A percentile compares a stretch with the other conserved stretches of the same genome.
phyloP scores from a whole-genome alignment of 2,888 invertebrate species.

The Chorisops tibialis region DNA sequence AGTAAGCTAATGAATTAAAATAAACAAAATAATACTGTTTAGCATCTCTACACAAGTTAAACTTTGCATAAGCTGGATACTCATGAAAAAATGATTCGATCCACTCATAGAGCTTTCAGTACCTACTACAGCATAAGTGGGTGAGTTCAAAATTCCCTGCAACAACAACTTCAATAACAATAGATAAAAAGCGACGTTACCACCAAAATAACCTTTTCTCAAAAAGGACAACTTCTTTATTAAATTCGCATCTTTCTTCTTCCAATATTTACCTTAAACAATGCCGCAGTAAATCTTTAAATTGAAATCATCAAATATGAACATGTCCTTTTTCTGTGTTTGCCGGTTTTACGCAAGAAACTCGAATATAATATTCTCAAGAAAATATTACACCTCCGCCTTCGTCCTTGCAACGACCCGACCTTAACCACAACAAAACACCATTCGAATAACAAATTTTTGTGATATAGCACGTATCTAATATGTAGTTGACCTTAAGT shows the following conservation, averaged over 20 bases:
- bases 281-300: conserved; percentile 25
- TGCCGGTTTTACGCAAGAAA: neutral
- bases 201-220: conserved; percentile 12
- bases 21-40: no score
- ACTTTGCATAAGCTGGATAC: no score
- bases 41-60: no score
- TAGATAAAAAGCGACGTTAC: no score
- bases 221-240: conserved; percentile 20
- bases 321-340: conserved; percentile 6
- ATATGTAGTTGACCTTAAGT: conserved; percentile 34
- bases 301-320: conserved; percentile 29
- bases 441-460: conserved; percentile 31
- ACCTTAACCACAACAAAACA: conserved; percentile 11
- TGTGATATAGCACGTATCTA: conserved; percentile 34
- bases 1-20: no score
- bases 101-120: no score
- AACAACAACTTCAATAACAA: no score
- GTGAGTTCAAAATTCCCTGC: no score
- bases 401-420: no score
- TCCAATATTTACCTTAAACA: neutral
- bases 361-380: neutral
- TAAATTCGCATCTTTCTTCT: conserved; percentile 15
- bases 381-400: conserved; percentile 10
- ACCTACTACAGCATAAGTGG: no score
- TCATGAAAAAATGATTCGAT: no score